Percentiles rank a stretch among this genome's conserved stretches.
phyloP scores from a whole-genome alignment of 2,113 vertebrate genomes.

The Stegostoma tigrinum region DNA sequence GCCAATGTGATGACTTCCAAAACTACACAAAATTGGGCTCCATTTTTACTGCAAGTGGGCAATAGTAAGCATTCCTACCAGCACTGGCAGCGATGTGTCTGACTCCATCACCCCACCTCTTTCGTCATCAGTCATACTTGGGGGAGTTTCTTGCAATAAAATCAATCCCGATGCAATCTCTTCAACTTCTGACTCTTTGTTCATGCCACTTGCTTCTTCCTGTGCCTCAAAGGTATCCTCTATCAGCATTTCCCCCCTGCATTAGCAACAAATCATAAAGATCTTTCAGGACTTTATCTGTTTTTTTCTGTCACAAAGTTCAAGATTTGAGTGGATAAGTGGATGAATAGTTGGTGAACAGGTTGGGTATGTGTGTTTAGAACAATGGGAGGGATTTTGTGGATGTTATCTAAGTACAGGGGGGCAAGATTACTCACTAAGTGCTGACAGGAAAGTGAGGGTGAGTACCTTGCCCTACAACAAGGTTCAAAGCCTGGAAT shows the following conservation, averaged over 20 bases:
- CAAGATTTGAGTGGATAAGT: neutral
- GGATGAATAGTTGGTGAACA: neutral
- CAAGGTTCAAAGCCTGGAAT: too few relatives aligned
- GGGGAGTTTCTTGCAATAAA: neutral
- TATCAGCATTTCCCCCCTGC: slow-evolving; percentile 55
- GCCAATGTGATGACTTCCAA: neutral
- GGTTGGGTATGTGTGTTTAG: neutral
- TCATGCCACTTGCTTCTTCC: slow-evolving; percentile 40
- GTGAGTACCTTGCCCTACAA: too few relatives aligned
- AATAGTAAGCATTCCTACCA: slow-evolving; percentile 7
- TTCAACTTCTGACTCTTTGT: slow-evolving; percentile 38
- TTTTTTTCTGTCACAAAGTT: neutral
- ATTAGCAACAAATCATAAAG: neutral
- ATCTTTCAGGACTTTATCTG: neutral
- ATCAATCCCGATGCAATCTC: slow-evolving; percentile 18
- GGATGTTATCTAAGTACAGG: too few relatives aligned
- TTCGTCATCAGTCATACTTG: neutral
- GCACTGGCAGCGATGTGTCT: neutral
- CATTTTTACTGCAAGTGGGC: neutral
- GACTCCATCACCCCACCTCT: neutral
- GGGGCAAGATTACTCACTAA: too few relatives aligned
- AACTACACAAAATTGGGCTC: neutral
- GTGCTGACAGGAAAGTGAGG: too few relatives aligned
- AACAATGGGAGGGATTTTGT: too few relatives aligned
- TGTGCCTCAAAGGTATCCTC: slow-evolving; percentile 49